Evolutionary conservation across 1,140 invertebrate genomes (phyloP), one percentile per base, ranked within the genome.

Genomic region (Ptiloglossa arizonensis): DNA sequence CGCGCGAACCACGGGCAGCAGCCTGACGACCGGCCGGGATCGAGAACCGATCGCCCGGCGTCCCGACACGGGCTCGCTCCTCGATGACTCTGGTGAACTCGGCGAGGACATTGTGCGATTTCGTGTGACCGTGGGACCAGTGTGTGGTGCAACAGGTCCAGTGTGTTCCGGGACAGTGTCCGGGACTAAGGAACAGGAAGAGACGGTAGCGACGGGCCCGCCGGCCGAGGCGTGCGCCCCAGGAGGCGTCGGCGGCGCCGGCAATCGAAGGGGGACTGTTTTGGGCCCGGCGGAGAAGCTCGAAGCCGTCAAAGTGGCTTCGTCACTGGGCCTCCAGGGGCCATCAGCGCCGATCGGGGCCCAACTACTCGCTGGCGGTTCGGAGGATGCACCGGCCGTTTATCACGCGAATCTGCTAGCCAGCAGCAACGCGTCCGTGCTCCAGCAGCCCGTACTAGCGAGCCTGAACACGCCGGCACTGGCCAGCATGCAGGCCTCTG

Each of bases 401-500:
- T 92, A 92, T 80, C 91, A 92, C 90, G 91, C 91, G 64, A 93
- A 93, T 87, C 88, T 92, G 87, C 85, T 92, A 92, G 87, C 91
- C 88, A 91, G 91, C 86, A 90, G 87, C 85, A 93, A 91, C 86
- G 87, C 85, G 85, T 88, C 89, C 83, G 90, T 89, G 62, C 87
- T 92, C 59, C 91, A 92, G 68, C 90, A 92, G 85, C 91, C 91
- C 44, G 86, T 92, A 73, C 84, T 92, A 75, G 88, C 87, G 62
- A 89, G 89, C 75, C 88, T 92, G 29, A 90, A 90, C 86, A 89
- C 92, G 80, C 89, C 90, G 85, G 95, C 94, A 76, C 48, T 84
- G 83, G 86, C 94, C 92, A 96, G 95, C 93, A 96, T 96, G 95
- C 95, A 96, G 94, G 93, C 94, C 91, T 94, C 95, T 93, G 94